A percentile compares a stretch with the other conserved stretches of the same genome.
phyloP scores from a whole-genome alignment of 92 coral and sea anemone species.

The Bergia sp. region DNA sequence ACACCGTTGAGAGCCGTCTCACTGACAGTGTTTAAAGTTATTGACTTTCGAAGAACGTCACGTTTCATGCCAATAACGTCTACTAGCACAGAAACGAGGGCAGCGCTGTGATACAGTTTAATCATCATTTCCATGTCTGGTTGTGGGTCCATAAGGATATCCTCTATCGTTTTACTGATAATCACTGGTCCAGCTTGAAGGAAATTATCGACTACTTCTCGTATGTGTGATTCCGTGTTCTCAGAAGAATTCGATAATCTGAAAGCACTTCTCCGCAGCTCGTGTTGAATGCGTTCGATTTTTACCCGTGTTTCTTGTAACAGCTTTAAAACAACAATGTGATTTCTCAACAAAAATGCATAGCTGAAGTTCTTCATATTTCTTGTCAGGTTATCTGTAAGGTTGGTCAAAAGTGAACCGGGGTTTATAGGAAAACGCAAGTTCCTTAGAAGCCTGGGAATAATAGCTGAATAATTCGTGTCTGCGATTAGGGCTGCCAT shows the following conservation, averaged over 20 bases:
- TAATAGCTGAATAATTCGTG: no score
- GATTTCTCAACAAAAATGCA: not conserved
- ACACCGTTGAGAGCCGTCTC: not conserved
- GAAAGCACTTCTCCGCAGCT: no score
- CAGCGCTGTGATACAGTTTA: not conserved
- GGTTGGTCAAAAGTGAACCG: not conserved
- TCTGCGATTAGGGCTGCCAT: not conserved
- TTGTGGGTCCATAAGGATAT: not conserved
- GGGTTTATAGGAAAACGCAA: not conserved
- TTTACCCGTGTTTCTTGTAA: not conserved
- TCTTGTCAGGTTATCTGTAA: not conserved
- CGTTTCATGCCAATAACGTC: not conserved
- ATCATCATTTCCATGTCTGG: not conserved
- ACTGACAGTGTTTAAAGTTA: not conserved
- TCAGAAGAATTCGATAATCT: not conserved
- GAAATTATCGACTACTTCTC: not conserved
- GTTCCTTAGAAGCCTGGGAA: not conserved
- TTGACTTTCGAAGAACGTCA: not conserved
- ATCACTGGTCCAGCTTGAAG: not conserved
- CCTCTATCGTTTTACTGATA: not conserved
- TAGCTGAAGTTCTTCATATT: not conserved
- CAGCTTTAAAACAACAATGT: not conserved
- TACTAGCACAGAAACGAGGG: not conserved
- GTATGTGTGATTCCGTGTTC: not conserved
- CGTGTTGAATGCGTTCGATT: not conserved